Base-by-base conservation (phyloP, 2,113 vertebrate genomes). In the Lepisosteus osseus region DNA sequence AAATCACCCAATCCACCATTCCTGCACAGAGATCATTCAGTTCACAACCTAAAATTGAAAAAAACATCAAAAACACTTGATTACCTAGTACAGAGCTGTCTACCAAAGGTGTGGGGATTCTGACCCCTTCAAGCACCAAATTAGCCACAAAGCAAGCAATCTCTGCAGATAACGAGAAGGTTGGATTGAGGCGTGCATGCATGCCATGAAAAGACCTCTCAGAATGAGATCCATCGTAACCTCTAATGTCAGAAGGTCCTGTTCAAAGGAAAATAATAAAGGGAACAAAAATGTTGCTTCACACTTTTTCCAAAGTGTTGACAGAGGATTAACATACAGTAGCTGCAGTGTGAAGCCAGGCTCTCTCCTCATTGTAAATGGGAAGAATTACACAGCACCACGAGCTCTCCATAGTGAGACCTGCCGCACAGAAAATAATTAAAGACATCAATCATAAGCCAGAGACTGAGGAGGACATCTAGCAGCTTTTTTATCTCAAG, bases 141-240 rank as follows among this genome's bases (percentile, higher is more conserved):
- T 55, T 44, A 68, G 51, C 47, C 12, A 7, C 47, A 11, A 47
- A 40, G 7, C 45, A 41, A 56, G 17, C 3, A 54, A 17, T 45
- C 15, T 6, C 54, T 41, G 9, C 43, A 12, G 47, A 6, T 12
- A 45, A 5, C 42, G 15, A 40, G 61, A 55, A 51, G 73, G 54
- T 54, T 63, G 70, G 61, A 68, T 61, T 74, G 68, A 74, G 74
- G 69, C 70, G 61, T 75, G 1, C 47, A 3, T 9, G 47, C 65
- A 72, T 44, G 68, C 66, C n/a, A n/a, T 63, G 70, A 66, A 14
- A 64, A 51, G 59, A 71, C 68, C 55, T 62, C 56, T 77, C 47
- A 74, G 64, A 59, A 67, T 29, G 64, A 43, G 45, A 61, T 55
- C 69, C 55, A 61, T 54, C 15, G 47, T 61, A 29, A 67, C 66